These are phyloP conservation scores for Mus minutoides DNA, from an alignment of 2,797 vertebrate genomes.

Conservation along the genomic window DNA sequence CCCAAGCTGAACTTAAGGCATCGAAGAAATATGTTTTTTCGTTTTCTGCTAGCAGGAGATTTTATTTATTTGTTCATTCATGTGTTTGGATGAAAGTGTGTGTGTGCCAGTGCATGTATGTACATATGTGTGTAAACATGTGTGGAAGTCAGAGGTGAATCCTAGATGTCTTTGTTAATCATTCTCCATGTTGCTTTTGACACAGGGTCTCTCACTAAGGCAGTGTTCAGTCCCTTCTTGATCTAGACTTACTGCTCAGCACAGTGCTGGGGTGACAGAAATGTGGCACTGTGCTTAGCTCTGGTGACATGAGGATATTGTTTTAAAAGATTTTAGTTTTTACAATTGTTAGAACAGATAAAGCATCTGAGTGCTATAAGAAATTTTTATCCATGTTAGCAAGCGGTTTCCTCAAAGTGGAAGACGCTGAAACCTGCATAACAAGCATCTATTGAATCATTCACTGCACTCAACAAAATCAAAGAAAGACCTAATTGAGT, in stretches of 20 bases:
- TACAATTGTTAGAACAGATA: slow-evolving; percentile 7
- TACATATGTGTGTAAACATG: too few species aligned
- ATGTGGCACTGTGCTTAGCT: background rate
- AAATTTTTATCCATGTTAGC: background rate
- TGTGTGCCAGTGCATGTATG: background rate
- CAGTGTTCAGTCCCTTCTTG: background rate
- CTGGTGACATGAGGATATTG: background rate
- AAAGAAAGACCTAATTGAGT: slow-evolving; percentile 43
- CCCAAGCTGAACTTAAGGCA: background rate
- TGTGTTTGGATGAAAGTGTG: background rate
- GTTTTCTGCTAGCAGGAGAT: slow-evolving; percentile 1
- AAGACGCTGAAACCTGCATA: background rate
- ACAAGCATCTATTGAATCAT: slow-evolving; percentile 32
- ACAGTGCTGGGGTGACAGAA: background rate
- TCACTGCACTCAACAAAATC: slow-evolving; percentile 37
- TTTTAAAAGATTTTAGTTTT: background rate
- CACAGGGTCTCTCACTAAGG: background rate
- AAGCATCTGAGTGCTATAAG: background rate
- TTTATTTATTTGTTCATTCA: background rate
- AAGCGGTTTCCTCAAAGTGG: background rate
- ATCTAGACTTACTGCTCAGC: background rate
- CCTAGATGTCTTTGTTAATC: background rate
- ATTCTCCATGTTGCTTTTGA: background rate
- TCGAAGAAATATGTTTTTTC: slow-evolving; percentile 24
- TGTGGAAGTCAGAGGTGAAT: background rate